Percentiles rank a stretch among this genome's conserved stretches.
Evolutionary conservation across 2,113 vertebrate genomes (phyloP).

Genomic region (Buteo buteo): DNA sequence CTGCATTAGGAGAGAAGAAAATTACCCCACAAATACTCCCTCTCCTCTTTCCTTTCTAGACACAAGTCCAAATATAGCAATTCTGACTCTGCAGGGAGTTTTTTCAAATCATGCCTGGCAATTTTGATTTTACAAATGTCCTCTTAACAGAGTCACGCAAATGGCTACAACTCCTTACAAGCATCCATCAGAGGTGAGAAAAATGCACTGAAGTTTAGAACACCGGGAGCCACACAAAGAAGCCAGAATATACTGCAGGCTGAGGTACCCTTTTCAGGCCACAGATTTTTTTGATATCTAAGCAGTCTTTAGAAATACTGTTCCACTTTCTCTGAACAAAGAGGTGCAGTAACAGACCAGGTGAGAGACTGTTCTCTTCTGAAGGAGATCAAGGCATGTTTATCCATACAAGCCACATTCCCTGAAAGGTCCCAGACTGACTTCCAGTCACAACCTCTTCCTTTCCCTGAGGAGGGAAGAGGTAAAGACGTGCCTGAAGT

Average conservation of each 20-base stretch:
- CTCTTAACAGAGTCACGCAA: neutral
- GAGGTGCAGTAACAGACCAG: neutral
- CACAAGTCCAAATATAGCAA: slow-evolving; percentile 30
- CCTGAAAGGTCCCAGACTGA: neutral
- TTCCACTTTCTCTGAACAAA: neutral
- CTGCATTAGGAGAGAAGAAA: neutral
- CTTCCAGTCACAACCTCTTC: neutral
- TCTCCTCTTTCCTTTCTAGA: neutral
- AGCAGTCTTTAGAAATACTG: neutral
- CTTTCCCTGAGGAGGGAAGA: neutral
- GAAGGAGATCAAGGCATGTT: neutral
- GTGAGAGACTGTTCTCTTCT: neutral
- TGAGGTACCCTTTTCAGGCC: neutral
- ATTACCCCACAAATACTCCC: neutral
- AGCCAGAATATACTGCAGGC: neutral
- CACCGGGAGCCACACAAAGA: neutral
- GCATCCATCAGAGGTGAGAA: neutral
- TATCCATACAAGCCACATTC: neutral
- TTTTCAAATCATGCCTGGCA: slow-evolving; percentile 9
- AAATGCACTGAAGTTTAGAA: neutral
- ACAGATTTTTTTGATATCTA: neutral
- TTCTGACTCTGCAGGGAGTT: neutral
- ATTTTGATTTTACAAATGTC: neutral
- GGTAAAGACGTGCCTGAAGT: neutral
- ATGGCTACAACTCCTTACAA: neutral